Conservation (phyloP, 2,113 vertebrate species). For the Ctenomys sociabilis region DNA sequence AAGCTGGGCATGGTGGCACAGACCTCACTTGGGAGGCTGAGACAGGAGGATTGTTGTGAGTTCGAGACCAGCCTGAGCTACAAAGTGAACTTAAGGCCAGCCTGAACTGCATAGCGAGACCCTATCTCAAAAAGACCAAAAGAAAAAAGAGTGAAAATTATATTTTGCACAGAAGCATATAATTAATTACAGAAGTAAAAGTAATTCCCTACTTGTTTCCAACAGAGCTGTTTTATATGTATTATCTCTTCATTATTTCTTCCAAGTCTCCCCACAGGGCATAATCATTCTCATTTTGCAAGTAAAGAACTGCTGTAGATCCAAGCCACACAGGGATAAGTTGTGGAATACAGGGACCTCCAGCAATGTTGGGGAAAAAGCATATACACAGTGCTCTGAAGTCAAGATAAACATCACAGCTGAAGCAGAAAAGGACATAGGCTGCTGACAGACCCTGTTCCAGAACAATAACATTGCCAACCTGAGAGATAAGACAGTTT, state of each 20-base stretch:
- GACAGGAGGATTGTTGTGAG: no score
- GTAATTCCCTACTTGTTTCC: neutral
- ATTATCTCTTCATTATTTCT: slow-evolving; percentile 23
- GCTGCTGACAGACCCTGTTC: neutral
- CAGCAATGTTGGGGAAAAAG: neutral
- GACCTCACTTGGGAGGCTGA: no score
- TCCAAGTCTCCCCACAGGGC: neutral
- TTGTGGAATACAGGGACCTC: neutral
- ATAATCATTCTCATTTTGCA: slow-evolving; percentile 49
- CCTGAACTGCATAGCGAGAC: no score
- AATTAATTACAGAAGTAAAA: slow-evolving; percentile 12
- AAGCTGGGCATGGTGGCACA: no score
- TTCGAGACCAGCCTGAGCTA: no score
- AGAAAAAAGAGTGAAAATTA: no score
- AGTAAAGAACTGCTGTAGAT: neutral
- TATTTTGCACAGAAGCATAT: neutral
- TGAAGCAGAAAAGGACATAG: neutral
- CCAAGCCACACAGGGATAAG: neutral
- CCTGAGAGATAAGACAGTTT: neutral
- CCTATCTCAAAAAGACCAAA: no score
- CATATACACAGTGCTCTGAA: neutral
- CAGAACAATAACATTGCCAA: neutral
- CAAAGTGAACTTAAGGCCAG: no score
- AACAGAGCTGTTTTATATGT: neutral
- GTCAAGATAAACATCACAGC: neutral